phyloP scores from a whole-genome alignment of 2,888 invertebrate genomes.

The Tenthredo mesomela region DNA sequence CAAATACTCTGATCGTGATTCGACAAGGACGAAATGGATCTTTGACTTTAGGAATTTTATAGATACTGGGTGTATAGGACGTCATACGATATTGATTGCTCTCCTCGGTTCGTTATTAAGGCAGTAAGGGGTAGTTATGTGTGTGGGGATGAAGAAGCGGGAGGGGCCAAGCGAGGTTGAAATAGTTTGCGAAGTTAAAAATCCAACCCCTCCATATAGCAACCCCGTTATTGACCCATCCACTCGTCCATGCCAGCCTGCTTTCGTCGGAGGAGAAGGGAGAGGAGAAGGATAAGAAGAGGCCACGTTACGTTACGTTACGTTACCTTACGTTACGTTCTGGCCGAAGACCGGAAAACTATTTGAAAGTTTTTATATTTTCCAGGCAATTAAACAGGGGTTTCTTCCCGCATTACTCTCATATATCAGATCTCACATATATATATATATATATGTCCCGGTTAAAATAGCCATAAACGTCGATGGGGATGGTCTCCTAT shows the following conservation, averaged over 20 bases:
- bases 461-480: slow-evolving; percentile 25
- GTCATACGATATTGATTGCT: slow-evolving; percentile 44
- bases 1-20: not conserved
- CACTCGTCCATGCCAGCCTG: not conserved
- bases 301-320: not conserved
- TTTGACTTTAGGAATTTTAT: slow-evolving; percentile 14
- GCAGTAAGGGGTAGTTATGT: not conserved
- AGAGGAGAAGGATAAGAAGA: not conserved
- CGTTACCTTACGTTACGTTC: not conserved
- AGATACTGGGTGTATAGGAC: not conserved
- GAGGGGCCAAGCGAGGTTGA: slow-evolving; percentile 34
- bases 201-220: slow-evolving; percentile 32
- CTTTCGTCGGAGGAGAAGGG: not conserved
- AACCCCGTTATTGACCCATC: slow-evolving; percentile 40
- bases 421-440: not conserved
- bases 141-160: not conserved
- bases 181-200: slow-evolving; percentile 51
- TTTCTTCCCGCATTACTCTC: not conserved
- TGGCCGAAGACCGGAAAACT: slow-evolving; percentile 27
- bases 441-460: not conserved
- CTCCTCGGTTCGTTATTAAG: slow-evolving; percentile 35
- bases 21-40: not conserved
- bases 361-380: slow-evolving; percentile 52
- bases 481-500: slow-evolving; percentile 19
- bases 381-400: slow-evolving; percentile 45